Percentiles rank a stretch among this genome's conserved stretches.
Evolutionary conservation across 2,888 invertebrate genomes (phyloP).

Genomic region (Scaptomyza cyrtandrae): DNA sequence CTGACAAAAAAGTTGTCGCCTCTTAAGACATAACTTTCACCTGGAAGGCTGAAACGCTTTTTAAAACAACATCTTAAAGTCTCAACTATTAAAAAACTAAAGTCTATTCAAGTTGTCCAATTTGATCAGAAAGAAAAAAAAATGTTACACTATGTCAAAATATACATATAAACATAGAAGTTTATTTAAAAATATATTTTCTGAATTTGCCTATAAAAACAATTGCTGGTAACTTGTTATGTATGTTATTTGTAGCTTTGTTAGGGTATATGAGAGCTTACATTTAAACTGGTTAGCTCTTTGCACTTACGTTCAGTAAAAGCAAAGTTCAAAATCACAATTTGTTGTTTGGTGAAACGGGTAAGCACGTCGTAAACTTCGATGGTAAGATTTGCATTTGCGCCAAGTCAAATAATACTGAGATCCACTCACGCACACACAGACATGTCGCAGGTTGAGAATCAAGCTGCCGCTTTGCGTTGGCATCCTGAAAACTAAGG

Average conservation of each 20-base stretch:
- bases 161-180: background rate
- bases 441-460: background rate
- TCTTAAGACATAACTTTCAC: conserved; percentile 13
- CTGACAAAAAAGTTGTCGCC: conserved; percentile 25
- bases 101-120: background rate
- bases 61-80: background rate
- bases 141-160: background rate
- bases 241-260: background rate
- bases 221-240: background rate
- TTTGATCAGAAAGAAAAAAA: background rate
- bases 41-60: conserved; percentile 8
- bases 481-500: background rate
- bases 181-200: background rate
- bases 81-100: background rate
- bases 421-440: conserved; percentile 18
- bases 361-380: no score
- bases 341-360: no score
- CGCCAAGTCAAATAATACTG: conserved; percentile 37
- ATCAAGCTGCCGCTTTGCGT: background rate
- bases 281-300: conserved; percentile 8
- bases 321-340: conserved; percentile 33
- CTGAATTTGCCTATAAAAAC: background rate
- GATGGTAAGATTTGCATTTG: conserved; percentile 42
- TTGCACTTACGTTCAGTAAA: background rate
- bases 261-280: background rate